Evolutionary conservation across 2,797 vertebrate species (phyloP), one percentile per base, ranked within the genome.

Genomic region (Myotis pilosus): DNA sequence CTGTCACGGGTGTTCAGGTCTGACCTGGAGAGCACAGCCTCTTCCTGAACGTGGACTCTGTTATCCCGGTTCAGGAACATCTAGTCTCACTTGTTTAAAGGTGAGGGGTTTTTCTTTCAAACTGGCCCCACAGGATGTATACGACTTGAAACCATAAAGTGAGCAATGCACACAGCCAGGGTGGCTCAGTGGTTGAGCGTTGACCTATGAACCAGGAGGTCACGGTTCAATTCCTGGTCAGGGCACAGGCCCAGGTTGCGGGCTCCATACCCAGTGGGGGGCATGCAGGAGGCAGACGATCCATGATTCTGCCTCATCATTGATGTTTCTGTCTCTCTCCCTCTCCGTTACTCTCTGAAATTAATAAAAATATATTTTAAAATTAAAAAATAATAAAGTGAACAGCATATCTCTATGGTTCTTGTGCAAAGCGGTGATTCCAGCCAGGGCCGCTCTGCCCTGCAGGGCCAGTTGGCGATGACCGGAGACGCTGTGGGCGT

Each of bases 21-120:
- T 44, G 17, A 79, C 49, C 6, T 36, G 60, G 36, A 62, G 23
- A 84, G 25, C 30, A 44, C 10, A 49, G 11, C 7, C 20, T 60
- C 57, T 71, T 20, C 7, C 78, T 51, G 30, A 80, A 33, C 44
- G 51, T 11, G 80, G 28, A 66, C 44, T 80, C 94, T 86, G 49
- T 68, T 85, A 13, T 12, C 11, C 30, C 5, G 6, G 25, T 41
- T 64, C 30, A 74, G 69, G 47, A 84, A 78, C 36, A 53, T 28
- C 3, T 38, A 28, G 44, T 96, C 72, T 92, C 19, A 55, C 84
- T 90, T 75, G 12, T 71, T 92, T 55, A 76, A 95, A n/a, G 10
- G 4, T 83, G 30, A 91, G 25, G 8, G 1, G 4, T 47, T 74
- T 60, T 12, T 8, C 23, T 69, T 53, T 17, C 23, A 72, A 16